Conservation (phyloP, 2,888 invertebrate genomes). For the Carpatolechia fugitivella region DNA sequence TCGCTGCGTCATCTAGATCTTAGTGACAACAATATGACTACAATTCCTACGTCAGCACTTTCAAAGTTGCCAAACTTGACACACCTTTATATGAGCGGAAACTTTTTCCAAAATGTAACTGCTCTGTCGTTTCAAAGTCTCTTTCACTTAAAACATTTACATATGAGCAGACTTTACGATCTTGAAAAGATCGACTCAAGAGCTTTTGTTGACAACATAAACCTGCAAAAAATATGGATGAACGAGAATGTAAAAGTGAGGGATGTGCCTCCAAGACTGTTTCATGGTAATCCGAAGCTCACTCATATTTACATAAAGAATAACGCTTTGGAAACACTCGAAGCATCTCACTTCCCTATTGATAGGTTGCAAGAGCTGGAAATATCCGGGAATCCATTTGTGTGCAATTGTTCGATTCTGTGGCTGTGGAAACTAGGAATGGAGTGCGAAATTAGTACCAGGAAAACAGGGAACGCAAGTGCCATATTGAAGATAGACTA, state of each 20-base stretch:
- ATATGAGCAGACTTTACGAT: conserved; percentile 83
- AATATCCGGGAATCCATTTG: conserved; percentile 89
- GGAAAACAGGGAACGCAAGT: conserved; percentile 57
- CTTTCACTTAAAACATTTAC: conserved; percentile 87
- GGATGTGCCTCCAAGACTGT: conserved; percentile 88
- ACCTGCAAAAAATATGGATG: conserved; percentile 87
- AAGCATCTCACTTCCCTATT: conserved; percentile 89
- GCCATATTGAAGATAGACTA: conserved; percentile 75
- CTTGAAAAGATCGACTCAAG: conserved; percentile 86
- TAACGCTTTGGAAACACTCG: conserved; percentile 86
- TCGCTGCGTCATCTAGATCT: conserved; percentile 86
- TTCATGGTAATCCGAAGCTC: conserved; percentile 90
- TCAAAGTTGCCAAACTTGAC: conserved; percentile 88
- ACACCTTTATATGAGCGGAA: conserved; percentile 87
- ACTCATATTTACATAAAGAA: conserved; percentile 87
- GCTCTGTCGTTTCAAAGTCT: conserved; percentile 91
- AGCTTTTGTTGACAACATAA: conserved; percentile 91
- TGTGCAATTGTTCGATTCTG: conserved; percentile 91
- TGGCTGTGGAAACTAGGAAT: conserved; percentile 89
- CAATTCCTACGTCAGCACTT: conserved; percentile 86
- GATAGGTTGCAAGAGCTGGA: conserved; percentile 87
- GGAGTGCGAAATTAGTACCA: conserved; percentile 62
- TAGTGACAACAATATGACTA: conserved; percentile 89
- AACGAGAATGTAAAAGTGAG: conserved; percentile 87
- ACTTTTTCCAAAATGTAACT: conserved; percentile 85